phyloP scores from a whole-genome alignment of 30 jellyfish, hydroid and myxozoan species.

The Morbakka virulenta region DNA sequence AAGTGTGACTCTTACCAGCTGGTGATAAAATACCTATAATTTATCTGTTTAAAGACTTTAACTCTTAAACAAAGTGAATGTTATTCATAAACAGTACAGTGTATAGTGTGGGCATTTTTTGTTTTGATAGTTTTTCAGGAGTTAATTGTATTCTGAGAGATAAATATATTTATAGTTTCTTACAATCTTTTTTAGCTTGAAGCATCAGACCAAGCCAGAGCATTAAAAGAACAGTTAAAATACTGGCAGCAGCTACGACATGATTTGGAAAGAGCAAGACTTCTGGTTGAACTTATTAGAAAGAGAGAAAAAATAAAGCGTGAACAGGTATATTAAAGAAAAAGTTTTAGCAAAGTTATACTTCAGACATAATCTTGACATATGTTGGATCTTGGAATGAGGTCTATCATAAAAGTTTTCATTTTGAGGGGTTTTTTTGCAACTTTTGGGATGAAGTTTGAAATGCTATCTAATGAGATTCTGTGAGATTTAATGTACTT shows the following conservation, averaged over 20 bases:
- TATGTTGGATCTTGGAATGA: neutral
- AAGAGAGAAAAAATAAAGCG: constrained; percentile 90
- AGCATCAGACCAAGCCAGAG: constrained; percentile 79
- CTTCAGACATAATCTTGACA: neutral
- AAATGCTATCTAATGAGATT: too few relatives aligned
- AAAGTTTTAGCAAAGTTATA: neutral
- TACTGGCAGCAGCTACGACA: constrained; percentile 98
- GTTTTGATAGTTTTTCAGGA: neutral
- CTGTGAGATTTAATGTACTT: too few relatives aligned
- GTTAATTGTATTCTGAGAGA: too few relatives aligned
- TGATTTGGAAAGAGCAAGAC: constrained; percentile 92
- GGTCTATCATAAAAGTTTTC: too few relatives aligned
- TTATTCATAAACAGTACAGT: too few relatives aligned
- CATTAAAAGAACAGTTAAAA: constrained; percentile 83
- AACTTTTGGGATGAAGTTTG: too few relatives aligned
- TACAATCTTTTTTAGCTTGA: constrained; percentile 54
- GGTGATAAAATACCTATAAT: too few relatives aligned
- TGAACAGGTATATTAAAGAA: constrained; percentile 75
- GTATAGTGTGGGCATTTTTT: neutral
- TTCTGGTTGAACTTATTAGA: constrained; percentile 79
- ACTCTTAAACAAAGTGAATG: too few relatives aligned
- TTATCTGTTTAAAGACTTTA: too few relatives aligned
- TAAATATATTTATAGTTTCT: too few relatives aligned
- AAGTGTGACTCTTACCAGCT: too few relatives aligned
- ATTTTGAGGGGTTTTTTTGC: too few relatives aligned